Percentiles rank a stretch among this genome's conserved stretches.
These are phyloP conservation scores for Silurus asotus DNA, from an alignment of 2,113 vertebrate genomes.

Conservation along the genomic window DNA sequence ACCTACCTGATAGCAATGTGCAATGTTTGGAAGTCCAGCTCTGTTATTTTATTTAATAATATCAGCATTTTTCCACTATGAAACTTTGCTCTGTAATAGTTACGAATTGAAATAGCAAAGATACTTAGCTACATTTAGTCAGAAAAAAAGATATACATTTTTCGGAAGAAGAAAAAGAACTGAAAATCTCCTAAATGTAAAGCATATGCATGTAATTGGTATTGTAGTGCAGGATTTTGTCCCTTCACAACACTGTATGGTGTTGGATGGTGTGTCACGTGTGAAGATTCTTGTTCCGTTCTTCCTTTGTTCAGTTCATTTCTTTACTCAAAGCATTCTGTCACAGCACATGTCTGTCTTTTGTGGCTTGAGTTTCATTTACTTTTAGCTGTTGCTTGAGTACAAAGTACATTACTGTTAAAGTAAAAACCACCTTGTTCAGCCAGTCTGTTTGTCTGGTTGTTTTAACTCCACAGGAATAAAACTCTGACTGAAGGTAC, in stretches of 20 bases:
- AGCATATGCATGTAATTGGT: not conserved
- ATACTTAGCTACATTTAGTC: not conserved
- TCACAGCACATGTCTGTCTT: not conserved
- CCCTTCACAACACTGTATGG: not conserved
- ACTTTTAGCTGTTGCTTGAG: not conserved
- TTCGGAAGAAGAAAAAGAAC: not conserved
- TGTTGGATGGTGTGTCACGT: not conserved
- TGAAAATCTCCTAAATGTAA: not conserved
- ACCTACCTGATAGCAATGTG: not conserved
- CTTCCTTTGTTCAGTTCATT: not conserved
- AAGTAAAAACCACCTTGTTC: not conserved
- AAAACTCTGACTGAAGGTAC: not conserved
- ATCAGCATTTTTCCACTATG: not conserved
- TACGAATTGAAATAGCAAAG: not conserved
- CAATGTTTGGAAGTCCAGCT: not conserved
- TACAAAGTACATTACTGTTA: not conserved
- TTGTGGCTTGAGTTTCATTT: not conserved
- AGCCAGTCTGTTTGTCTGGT: conserved; percentile 8
- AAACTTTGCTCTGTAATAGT: not conserved
- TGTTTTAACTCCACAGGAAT: not conserved
- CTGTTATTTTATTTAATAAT: not conserved
- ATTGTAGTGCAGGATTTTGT: no score
- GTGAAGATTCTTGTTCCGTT: not conserved
- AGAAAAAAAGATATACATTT: not conserved
- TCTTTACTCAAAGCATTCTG: not conserved